Conservation (phyloP, 2,797 vertebrate species). For the Falco novaeseelandiae region DNA sequence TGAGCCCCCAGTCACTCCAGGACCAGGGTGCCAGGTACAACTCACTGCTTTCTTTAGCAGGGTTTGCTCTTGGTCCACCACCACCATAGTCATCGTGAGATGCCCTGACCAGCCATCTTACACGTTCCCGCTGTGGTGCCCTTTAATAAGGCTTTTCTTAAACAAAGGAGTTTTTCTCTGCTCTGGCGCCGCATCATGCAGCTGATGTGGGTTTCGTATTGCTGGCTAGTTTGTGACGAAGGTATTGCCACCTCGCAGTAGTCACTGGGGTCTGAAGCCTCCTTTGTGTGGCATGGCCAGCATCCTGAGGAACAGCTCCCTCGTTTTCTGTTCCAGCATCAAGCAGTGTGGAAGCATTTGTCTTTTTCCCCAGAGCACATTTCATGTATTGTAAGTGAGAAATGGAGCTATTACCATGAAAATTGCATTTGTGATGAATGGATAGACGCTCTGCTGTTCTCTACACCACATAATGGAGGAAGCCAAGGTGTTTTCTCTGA, state of each 20-base stretch:
- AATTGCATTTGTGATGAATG: not conserved
- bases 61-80: not conserved
- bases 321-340: not conserved
- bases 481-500: not conserved
- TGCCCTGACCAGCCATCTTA: not conserved
- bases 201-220: accelerated
- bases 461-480: not conserved
- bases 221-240: not conserved
- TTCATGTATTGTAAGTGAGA: not conserved
- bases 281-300: not conserved
- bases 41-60: not conserved
- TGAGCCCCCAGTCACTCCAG: not conserved
- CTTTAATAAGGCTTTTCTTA: not conserved
- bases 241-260: not conserved
- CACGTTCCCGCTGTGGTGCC: not conserved
- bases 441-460: not conserved
- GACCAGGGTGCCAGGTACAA: not conserved
- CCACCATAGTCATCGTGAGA: not conserved
- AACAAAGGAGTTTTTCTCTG: not conserved
- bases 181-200: not conserved
- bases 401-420: not conserved
- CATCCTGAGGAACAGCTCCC: not conserved
- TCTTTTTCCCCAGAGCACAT: not conserved
- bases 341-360: not conserved
- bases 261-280: not conserved